phyloP scores from a whole-genome alignment of 2,113 vertebrate species.

The Urocynchramus pylzowi region DNA sequence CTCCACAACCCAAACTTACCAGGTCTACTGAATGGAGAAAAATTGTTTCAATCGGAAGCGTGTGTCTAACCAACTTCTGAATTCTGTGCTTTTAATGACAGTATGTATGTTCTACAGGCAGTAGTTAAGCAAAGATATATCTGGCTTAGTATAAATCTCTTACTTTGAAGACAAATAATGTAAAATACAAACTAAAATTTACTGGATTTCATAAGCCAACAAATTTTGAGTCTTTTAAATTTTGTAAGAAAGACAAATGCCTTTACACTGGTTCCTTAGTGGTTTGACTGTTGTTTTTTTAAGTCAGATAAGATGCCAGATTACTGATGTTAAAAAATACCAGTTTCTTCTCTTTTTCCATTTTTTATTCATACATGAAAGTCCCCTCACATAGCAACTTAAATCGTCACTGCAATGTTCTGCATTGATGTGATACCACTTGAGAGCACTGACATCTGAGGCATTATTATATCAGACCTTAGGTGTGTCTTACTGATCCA shows the following conservation, averaged over 20 bases:
- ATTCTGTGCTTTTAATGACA: neutral
- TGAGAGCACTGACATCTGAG: neutral
- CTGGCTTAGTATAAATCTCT: neutral
- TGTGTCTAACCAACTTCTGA: neutral
- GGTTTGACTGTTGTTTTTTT: neutral
- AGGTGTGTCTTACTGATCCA: neutral
- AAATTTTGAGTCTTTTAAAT: neutral
- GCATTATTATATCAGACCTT: neutral
- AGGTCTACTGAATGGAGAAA: neutral
- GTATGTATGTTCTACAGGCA: neutral
- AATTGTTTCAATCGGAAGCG: neutral
- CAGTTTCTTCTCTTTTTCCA: neutral
- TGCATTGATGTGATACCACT: neutral
- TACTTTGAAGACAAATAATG: neutral
- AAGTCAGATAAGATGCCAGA: neutral
- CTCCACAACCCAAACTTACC: neutral
- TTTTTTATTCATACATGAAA: neutral
- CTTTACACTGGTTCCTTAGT: neutral
- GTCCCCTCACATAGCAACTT: accelerated
- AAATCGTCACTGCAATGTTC: neutral
- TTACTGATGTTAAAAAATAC: neutral
- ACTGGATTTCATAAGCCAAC: neutral
- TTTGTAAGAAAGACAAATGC: neutral
- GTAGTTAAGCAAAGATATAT: neutral
- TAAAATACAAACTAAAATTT: neutral